Conservation (phyloP, 2,888 invertebrate genomes). For the Drymonia ruficornis region DNA sequence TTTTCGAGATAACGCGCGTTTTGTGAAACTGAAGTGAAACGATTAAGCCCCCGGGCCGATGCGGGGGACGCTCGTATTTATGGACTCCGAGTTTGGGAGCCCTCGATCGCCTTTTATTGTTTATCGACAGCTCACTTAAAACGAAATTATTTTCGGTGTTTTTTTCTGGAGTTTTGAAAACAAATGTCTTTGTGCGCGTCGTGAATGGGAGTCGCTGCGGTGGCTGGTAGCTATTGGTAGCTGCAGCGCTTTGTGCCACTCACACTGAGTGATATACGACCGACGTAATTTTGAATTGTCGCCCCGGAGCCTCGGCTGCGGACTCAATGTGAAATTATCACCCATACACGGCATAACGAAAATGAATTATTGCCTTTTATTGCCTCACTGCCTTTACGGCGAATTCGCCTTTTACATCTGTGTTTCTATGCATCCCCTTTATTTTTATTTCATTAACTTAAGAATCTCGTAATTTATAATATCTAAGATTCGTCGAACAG, state of each 20-base stretch:
- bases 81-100: conserved; percentile 45
- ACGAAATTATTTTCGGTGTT: conserved; percentile 73
- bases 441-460: conserved; percentile 47
- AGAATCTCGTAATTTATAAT: conserved; percentile 43
- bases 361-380: conserved; percentile 82
- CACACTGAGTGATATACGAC: conserved; percentile 84
- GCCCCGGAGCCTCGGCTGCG: conserved; percentile 62
- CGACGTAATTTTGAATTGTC: conserved; percentile 81
- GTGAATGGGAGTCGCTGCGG: conserved; percentile 68
- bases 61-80: conserved; percentile 54
- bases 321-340: conserved; percentile 81
- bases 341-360: conserved; percentile 82
- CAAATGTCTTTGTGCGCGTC: conserved; percentile 78
- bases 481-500: conserved; percentile 48
- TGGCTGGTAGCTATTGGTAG: conserved; percentile 75
- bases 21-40: conserved; percentile 66
- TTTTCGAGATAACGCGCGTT: conserved; percentile 71
- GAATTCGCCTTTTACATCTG: conserved; percentile 57
- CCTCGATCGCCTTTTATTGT: conserved; percentile 60
- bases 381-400: conserved; percentile 57
- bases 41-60: conserved; percentile 48
- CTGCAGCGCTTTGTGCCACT: conserved; percentile 73
- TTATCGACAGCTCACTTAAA: conserved; percentile 70
- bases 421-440: conserved; percentile 43
- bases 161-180: conserved; percentile 75